Evolutionary conservation across 2,113 vertebrate genomes (phyloP).

Genomic region (Clarias macrocephalus): DNA sequence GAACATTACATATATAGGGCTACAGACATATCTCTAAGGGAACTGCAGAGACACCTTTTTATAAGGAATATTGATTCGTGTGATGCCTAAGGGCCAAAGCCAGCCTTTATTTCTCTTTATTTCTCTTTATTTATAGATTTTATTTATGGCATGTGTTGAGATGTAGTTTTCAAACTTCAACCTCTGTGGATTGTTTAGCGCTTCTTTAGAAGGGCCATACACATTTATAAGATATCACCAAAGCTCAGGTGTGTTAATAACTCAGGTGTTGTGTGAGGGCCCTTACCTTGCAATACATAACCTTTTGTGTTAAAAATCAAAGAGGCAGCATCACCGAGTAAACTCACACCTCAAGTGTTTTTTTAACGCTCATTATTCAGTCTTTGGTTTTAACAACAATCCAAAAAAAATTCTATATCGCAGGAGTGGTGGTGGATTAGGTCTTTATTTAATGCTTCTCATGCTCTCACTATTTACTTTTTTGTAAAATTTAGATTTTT

Average conservation of each 20-base stretch:
- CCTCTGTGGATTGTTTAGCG: background rate
- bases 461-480: background rate
- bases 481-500: background rate
- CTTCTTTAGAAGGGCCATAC: background rate
- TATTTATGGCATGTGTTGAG: background rate
- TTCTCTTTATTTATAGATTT: constrained; percentile 18
- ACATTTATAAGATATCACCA: constrained; percentile 1
- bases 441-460: background rate
- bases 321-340: background rate
- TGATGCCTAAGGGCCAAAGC: constrained; percentile 9
- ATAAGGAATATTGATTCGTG: constrained; percentile 19
- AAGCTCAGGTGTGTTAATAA: background rate
- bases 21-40: background rate
- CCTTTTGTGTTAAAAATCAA: background rate
- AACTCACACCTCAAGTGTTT: background rate
- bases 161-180: background rate
- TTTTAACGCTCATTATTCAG: constrained; percentile 1
- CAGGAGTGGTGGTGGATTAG: background rate
- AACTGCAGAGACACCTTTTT: constrained; percentile 11
- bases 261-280: background rate
- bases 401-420: background rate
- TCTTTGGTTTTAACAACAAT: background rate
- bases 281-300: background rate
- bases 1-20: constrained; percentile 5
- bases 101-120: constrained; percentile 23